Conservation (phyloP, 1,140 invertebrate genomes). For the Drosophila mojavensis region DNA sequence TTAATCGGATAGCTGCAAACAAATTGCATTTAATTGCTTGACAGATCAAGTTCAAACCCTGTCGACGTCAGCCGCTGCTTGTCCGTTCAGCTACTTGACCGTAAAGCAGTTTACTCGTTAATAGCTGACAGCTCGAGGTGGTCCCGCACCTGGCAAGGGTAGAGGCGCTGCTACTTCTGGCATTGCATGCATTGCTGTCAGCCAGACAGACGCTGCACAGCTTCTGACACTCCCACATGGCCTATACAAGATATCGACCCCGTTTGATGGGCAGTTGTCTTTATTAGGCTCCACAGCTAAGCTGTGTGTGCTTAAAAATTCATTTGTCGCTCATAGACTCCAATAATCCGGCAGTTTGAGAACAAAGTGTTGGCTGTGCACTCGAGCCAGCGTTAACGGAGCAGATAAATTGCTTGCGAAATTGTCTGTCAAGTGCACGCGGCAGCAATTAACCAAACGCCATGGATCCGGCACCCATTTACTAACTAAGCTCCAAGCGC, state of each 20-base stretch:
- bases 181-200: constrained; percentile 10
- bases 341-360: neutral
- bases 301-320: neutral
- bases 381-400: constrained; percentile 14
- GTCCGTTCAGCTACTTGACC: neutral
- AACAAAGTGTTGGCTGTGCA: constrained; percentile 21
- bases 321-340: neutral
- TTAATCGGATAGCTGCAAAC: constrained; percentile 47
- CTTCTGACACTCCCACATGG: neutral
- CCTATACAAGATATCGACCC: neutral
- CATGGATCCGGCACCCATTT: constrained; percentile 4
- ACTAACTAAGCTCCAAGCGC: constrained; percentile 2
- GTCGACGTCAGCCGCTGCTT: constrained; percentile 14
- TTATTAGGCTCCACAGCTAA: constrained; percentile 2
- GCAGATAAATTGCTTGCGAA: constrained; percentile 62
- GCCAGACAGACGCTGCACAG: neutral
- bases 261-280: constrained; percentile 1
- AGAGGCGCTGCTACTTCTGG: constrained; percentile 16
- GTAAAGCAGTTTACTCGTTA: constrained; percentile 17
- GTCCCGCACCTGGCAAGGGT: constrained; percentile 11
- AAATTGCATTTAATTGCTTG: constrained; percentile 75
- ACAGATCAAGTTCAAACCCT: constrained; percentile 45
- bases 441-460: constrained; percentile 56
- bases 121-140: neutral
- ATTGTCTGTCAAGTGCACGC: constrained; percentile 71